Evolutionary conservation across 1,140 invertebrate species (phyloP), one percentile per base, ranked within the genome.

Genomic region (Drusus annulatus): DNA sequence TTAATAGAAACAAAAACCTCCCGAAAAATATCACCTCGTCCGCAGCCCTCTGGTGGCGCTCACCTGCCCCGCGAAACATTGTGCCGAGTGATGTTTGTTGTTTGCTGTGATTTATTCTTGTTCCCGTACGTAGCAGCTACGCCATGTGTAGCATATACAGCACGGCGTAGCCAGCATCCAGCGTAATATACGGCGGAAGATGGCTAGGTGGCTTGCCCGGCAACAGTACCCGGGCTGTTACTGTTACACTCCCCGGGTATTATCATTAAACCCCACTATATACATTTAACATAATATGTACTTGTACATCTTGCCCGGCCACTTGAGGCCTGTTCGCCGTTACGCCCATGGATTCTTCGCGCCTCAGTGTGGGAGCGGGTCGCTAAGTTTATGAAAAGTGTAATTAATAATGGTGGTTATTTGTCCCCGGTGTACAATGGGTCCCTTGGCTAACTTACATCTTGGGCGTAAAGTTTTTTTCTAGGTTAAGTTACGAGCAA

Each of bases 21-120:
- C 5, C 31, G 13, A 56, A 17, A 19, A 17, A 21, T 56, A 19
- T 56, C 19, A 10, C n/a, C 54, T 17, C 54, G n/a, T 17, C 19
- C 7, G n/a, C 54, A 56, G 16, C 19, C n/a, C n/a, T 56, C 19
- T n/a, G 25, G 62, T 25, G 13, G 21, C 62, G 25, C 15, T 7
- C 28, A 13, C 65, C 65, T 45, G 36, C n/a, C 7, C 17, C 65
- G 36, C 36, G 65, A 56, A 74, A 74, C 69, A 74, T 74, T 69
- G 36, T 71, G 71, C 31, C 52, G 75, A 80, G 79, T 80, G 81
- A 83, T 83, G 81, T 83, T 83, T 79, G 81, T 80, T 83, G 81
- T 83, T 83, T 76, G 56, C 56, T 58, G 81, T 83, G 81, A 83
- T 83, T 83, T 83, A 83, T 83, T 83, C 80, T 63, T 62, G 80